phyloP scores from a whole-genome alignment of 1,140 invertebrate species.

The Oscheius sp. region DNA sequence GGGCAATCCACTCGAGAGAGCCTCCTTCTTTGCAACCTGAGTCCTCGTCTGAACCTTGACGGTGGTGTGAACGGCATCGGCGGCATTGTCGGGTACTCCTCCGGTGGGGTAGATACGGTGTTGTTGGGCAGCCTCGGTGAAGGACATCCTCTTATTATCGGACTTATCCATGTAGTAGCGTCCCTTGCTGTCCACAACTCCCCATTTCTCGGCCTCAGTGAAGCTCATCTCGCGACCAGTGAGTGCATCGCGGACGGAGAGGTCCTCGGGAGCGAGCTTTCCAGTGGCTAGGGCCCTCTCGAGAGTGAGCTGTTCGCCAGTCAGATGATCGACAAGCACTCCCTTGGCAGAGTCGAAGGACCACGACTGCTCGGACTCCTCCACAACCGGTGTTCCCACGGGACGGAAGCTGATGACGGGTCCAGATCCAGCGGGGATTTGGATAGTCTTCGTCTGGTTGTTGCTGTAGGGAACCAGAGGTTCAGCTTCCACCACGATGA shows the following conservation, averaged over 20 bases:
- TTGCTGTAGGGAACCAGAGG: constrained; percentile 44
- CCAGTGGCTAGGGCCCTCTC: constrained; percentile 70
- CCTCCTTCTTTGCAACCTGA: constrained; percentile 52
- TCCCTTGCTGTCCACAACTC: constrained; percentile 72
- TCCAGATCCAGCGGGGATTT: constrained; percentile 55
- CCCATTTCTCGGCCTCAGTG: constrained; percentile 70
- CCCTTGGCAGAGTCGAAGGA: constrained; percentile 51
- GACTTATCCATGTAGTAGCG: constrained; percentile 71
- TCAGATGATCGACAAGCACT: constrained; percentile 59
- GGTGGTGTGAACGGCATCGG: constrained; percentile 72
- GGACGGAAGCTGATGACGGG: constrained; percentile 58
- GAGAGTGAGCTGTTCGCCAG: constrained; percentile 73
- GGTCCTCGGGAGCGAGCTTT: constrained; percentile 49
- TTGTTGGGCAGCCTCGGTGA: constrained; percentile 66
- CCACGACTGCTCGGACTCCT: constrained; percentile 55
- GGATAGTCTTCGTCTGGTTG: constrained; percentile 56
- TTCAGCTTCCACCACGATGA: constrained; percentile 66
- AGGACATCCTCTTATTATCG: constrained; percentile 72
- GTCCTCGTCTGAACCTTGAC: constrained; percentile 55
- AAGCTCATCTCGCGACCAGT: constrained; percentile 70
- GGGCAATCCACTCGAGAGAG: constrained; percentile 18
- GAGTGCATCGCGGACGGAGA: constrained; percentile 74
- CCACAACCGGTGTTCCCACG: constrained; percentile 54
- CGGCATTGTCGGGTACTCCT: constrained; percentile 61
- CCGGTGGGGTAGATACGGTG: constrained; percentile 58